Evolutionary conservation across 1,140 invertebrate species (phyloP).

Genomic region (Bombus sibiricus): DNA sequence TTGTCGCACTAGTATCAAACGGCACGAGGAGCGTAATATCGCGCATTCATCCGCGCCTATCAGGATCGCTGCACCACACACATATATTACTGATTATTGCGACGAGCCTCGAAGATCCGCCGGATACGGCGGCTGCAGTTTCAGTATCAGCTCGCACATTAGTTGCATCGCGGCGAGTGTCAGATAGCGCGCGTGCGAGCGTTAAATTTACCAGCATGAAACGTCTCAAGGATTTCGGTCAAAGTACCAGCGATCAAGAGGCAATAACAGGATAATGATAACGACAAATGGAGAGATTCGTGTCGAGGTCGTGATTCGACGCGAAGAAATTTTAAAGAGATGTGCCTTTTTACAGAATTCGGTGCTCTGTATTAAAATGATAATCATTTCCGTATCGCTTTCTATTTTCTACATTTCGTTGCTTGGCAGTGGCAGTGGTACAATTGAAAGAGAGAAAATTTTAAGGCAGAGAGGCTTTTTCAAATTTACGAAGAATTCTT

Average conservation of each 20-base stretch:
- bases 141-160: slow-evolving; percentile 22
- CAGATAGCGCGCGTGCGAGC: slow-evolving; percentile 42
- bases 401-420: too few relatives aligned
- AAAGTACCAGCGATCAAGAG: neutral
- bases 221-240: slow-evolving; percentile 39
- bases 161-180: slow-evolving; percentile 43
- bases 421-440: too few relatives aligned
- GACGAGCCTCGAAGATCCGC: slow-evolving; percentile 38
- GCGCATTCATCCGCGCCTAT: slow-evolving; percentile 16
- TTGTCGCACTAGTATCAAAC: neutral
- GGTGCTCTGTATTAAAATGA: too few relatives aligned
- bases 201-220: slow-evolving; percentile 49
- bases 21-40: neutral
- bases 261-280: neutral
- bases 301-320: neutral
- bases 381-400: too few relatives aligned
- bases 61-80: neutral
- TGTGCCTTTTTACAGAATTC: too few relatives aligned
- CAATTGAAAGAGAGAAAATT: too few relatives aligned
- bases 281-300: neutral
- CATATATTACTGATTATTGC: slow-evolving; percentile 42
- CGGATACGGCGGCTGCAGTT: slow-evolving; percentile 38
- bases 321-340: neutral
- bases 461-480: too few relatives aligned
- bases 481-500: too few relatives aligned